phyloP scores from a whole-genome alignment of 2,113 vertebrate genomes.

The Zosterops lateralis region DNA sequence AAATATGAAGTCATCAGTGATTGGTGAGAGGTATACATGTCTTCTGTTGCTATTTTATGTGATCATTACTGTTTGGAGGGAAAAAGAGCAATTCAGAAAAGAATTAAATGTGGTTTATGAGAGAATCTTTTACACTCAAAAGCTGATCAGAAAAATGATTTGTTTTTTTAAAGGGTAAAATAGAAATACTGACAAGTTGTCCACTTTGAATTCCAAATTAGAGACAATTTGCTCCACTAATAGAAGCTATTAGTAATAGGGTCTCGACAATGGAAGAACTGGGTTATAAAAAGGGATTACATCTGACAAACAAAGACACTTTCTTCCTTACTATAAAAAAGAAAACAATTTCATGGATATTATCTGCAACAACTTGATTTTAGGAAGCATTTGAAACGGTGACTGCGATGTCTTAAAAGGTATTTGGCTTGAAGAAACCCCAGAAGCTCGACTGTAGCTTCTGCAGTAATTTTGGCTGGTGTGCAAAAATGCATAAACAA shows the following conservation, averaged over 20 bases:
- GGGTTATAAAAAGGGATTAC: neutral
- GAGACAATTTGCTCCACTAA: neutral
- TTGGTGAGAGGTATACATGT: neutral
- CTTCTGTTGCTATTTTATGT: neutral
- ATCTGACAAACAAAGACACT: neutral
- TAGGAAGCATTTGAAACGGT: neutral
- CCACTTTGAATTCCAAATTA: neutral
- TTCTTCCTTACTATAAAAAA: neutral
- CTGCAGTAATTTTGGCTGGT: neutral
- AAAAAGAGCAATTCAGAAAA: neutral
- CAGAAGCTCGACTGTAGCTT: neutral
- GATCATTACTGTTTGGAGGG: neutral
- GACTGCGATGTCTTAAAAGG: neutral
- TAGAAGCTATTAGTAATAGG: neutral
- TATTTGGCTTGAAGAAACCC: neutral
- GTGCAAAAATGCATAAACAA: neutral
- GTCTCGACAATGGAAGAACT: neutral
- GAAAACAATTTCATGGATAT: neutral
- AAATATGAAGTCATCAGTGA: neutral
- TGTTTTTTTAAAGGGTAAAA: neutral
- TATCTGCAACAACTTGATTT: neutral
- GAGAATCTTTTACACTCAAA: neutral
- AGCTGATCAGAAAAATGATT: neutral
- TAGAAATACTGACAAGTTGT: neutral
- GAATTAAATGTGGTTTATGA: neutral